Conservation (phyloP, 2,113 vertebrate genomes). For the Alaudala cheleensis region DNA sequence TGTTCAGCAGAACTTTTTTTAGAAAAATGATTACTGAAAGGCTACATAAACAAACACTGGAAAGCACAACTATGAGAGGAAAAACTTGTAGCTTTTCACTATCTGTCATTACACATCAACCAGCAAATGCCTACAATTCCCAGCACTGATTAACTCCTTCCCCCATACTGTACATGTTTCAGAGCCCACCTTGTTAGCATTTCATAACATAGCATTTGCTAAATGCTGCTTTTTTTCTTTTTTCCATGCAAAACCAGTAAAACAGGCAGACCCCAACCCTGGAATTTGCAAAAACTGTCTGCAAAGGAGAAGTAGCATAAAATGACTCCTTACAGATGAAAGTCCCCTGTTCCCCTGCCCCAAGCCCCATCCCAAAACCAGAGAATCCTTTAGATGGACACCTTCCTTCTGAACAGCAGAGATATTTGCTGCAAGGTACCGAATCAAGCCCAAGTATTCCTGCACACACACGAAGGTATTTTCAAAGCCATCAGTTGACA, state of each 20-base stretch:
- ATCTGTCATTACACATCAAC: background rate
- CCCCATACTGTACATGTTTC: background rate
- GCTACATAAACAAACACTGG: constrained; percentile 40
- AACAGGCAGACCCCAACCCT: background rate
- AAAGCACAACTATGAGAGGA: constrained; percentile 14
- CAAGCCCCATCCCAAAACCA: background rate
- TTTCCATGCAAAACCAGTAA: background rate
- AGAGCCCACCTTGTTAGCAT: background rate
- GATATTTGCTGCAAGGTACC: background rate
- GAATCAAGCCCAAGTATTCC: rapidly evolving
- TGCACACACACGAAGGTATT: background rate
- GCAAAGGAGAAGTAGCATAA: background rate
- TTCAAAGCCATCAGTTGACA: constrained; percentile 13
- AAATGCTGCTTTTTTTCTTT: background rate
- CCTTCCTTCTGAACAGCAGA: background rate
- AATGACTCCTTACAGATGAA: background rate
- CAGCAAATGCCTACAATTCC: background rate
- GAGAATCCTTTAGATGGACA: background rate
- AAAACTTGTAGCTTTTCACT: constrained; percentile 39
- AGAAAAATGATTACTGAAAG: constrained; percentile 38
- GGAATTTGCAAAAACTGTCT: background rate
- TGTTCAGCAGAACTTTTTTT: constrained; percentile 52
- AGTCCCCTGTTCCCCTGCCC: background rate
- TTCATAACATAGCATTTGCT: background rate
- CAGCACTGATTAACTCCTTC: background rate